phyloP scores from a whole-genome alignment of 1,140 invertebrate genomes.

The Drosophila malerkotliana region DNA sequence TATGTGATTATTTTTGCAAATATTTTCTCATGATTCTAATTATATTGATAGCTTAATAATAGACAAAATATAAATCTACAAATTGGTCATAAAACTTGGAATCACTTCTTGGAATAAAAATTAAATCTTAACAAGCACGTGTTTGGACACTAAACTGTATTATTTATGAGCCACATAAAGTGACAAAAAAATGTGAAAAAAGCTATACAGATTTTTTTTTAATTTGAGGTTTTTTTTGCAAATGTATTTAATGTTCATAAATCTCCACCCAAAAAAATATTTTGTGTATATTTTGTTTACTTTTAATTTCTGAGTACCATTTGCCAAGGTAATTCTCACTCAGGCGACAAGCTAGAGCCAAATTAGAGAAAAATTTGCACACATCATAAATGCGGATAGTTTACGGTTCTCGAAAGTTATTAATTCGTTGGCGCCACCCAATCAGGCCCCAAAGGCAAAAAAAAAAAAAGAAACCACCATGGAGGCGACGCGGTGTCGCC shows the following conservation, averaged over 20 bases:
- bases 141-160: not conserved
- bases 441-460: constrained; percentile 44
- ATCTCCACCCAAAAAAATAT: constrained; percentile 9
- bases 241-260: constrained; percentile 5
- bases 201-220: not conserved
- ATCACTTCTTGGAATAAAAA: constrained; percentile 4
- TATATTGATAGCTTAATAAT: not conserved
- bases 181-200: not conserved
- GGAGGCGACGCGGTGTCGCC: constrained; percentile 68
- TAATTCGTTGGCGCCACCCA: constrained; percentile 74
- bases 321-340: constrained; percentile 38
- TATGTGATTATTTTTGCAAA: constrained; percentile 48
- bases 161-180: not conserved
- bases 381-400: constrained; percentile 67
- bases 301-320: constrained; percentile 38
- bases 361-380: constrained; percentile 39
- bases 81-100: constrained; percentile 6
- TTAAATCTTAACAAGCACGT: constrained; percentile 1
- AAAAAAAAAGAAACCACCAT: constrained; percentile 22
- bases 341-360: constrained; percentile 21
- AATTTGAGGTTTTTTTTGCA: too few species aligned
- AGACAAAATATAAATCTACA: not conserved
- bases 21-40: constrained; percentile 18
- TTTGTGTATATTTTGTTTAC: constrained; percentile 39
- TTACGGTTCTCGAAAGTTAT: constrained; percentile 44